Conservation (phyloP, 2,888 invertebrate genomes). For the Lacanobia oleracea region DNA sequence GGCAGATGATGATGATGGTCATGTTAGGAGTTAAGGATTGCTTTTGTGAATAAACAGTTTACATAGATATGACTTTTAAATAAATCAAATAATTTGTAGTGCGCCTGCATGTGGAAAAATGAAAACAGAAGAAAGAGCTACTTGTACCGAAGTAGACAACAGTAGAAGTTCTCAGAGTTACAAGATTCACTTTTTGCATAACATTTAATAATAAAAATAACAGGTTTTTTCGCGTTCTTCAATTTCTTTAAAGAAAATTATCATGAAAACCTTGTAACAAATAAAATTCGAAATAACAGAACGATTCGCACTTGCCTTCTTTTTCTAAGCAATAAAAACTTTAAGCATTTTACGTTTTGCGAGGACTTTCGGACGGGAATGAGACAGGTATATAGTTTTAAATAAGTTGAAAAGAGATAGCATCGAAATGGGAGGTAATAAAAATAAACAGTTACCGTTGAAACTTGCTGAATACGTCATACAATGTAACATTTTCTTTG, state of each 20-base stretch:
- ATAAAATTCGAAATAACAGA: constrained; percentile 46
- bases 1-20: too few species aligned
- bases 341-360: constrained; percentile 70
- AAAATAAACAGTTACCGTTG: constrained; percentile 74
- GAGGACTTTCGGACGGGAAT: constrained; percentile 64
- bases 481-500: constrained; percentile 71
- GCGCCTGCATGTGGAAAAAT: background rate
- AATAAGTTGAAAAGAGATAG: constrained; percentile 61
- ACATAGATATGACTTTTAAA: background rate
- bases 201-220: constrained; percentile 1
- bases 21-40: background rate
- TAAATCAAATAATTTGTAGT: background rate
- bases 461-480: constrained; percentile 72
- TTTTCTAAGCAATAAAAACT: constrained; percentile 77
- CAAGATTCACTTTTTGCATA: background rate
- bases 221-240: background rate
- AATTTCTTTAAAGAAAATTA: constrained; percentile 1
- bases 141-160: background rate
- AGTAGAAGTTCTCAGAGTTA: background rate
- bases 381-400: constrained; percentile 62
- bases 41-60: constrained; percentile 5
- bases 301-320: constrained; percentile 63
- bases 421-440: constrained; percentile 62
- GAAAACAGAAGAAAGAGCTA: background rate
- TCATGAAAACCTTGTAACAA: constrained; percentile 14